phyloP scores from a whole-genome alignment of 2,113 vertebrate genomes.

The Phaethornis superciliosus region DNA sequence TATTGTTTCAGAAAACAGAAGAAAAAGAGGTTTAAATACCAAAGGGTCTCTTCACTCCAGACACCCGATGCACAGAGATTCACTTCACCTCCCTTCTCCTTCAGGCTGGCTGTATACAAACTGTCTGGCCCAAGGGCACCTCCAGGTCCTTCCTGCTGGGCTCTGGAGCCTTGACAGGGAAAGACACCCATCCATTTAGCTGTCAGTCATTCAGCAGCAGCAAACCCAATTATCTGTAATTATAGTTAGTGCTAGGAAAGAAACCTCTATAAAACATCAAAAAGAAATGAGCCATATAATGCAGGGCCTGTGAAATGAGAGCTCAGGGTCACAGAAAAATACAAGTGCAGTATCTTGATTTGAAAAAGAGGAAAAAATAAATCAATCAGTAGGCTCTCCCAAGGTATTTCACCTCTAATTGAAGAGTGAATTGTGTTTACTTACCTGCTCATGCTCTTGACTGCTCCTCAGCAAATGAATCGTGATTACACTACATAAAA shows the following conservation, averaged over 20 bases:
- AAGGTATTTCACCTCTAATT: constrained; percentile 36
- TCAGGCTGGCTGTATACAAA: not conserved
- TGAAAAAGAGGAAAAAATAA: not conserved
- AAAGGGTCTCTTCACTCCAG: not conserved
- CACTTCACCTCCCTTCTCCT: rapidly evolving
- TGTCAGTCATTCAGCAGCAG: not conserved
- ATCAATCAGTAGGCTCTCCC: not conserved
- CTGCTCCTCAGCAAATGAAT: constrained; percentile 10
- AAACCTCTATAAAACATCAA: not conserved
- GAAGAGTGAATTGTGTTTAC: constrained; percentile 47
- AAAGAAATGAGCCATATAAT: not conserved
- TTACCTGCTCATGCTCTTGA: not conserved
- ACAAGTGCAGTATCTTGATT: not conserved
- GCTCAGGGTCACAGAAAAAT: not conserved
- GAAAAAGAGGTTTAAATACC: not conserved
- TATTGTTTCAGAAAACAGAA: not conserved
- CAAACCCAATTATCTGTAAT: not conserved
- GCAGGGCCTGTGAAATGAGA: not conserved
- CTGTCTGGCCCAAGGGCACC: not conserved
- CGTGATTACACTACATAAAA: not conserved
- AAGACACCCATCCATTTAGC: not conserved
- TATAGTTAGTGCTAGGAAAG: not conserved
- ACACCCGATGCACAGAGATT: rapidly evolving
- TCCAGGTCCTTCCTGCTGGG: not conserved
- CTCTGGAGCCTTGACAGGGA: not conserved